Evolutionary conservation across 1,140 invertebrate species (phyloP).

Genomic region (Neotoxoptera formosana): DNA sequence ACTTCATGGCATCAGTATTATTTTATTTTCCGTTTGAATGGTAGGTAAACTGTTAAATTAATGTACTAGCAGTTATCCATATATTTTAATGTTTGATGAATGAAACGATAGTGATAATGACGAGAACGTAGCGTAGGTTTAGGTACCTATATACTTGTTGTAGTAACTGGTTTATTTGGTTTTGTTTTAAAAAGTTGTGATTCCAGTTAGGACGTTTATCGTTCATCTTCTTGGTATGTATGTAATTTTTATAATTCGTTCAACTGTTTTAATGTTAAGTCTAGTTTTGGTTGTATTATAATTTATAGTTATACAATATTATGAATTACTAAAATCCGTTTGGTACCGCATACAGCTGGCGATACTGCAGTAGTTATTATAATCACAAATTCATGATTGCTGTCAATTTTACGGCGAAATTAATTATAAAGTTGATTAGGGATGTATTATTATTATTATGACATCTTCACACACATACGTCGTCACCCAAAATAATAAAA

Average conservation of each 20-base stretch:
- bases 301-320: background rate
- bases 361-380: background rate
- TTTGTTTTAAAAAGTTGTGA: slow-evolving; percentile 19
- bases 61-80: background rate
- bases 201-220: slow-evolving; percentile 19
- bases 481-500: background rate
- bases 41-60: background rate
- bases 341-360: background rate
- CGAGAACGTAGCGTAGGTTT: background rate
- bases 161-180: slow-evolving; percentile 36
- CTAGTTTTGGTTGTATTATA: background rate
- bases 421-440: background rate
- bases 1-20: background rate
- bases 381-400: background rate
- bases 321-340: background rate
- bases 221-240: background rate
- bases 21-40: background rate
- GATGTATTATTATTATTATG: background rate
- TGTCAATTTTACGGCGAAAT: background rate
- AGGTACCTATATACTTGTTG: background rate
- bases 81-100: slow-evolving; percentile 1
- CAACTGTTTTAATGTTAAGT: background rate
- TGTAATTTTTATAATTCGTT: slow-evolving; percentile 16
- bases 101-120: background rate
- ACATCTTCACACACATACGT: background rate